These are phyloP conservation scores for Acromyrmex echinatior DNA, from an alignment of 1,140 invertebrate species.

Conservation along the genomic window DNA sequence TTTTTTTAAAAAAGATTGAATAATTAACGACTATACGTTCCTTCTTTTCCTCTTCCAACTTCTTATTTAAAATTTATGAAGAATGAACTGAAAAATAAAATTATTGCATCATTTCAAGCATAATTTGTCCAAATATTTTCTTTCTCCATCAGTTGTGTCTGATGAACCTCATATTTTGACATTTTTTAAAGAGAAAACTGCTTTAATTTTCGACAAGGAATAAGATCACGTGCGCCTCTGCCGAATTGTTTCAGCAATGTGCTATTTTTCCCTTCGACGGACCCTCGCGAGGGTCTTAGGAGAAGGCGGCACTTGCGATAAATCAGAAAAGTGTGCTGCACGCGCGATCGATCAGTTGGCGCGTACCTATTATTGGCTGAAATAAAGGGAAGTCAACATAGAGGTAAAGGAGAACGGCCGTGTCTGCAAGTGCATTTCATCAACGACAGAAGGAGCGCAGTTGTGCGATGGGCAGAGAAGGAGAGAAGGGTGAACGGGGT, in stretches of 20 bases:
- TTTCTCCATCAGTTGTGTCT: background rate
- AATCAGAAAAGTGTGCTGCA: conserved; percentile 76
- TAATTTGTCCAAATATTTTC: background rate
- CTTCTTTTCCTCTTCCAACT: background rate
- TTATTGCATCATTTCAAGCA: background rate
- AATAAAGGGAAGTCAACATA: conserved; percentile 78
- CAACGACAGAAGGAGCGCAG: conserved; percentile 74
- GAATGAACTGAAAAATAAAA: background rate
- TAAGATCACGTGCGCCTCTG: conserved; percentile 21
- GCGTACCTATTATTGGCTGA: conserved; percentile 79
- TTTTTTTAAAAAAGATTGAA: background rate
- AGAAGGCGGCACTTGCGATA: conserved; percentile 65
- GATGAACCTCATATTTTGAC: background rate
- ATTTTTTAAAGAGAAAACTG: background rate
- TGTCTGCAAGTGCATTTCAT: conserved; percentile 81
- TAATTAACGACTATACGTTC: background rate
- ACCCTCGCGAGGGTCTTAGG: background rate
- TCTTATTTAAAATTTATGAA: background rate
- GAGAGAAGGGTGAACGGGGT: conserved; percentile 35
- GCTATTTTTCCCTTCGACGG: conserved; percentile 18
- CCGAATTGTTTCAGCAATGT: background rate
- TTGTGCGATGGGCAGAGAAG: conserved; percentile 4
- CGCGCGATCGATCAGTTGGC: conserved; percentile 77
- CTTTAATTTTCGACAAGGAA: background rate
- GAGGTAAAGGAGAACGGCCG: conserved; percentile 66